phyloP scores from a whole-genome alignment of 2,888 invertebrate species.

The Caenorhabditis japonica region DNA sequence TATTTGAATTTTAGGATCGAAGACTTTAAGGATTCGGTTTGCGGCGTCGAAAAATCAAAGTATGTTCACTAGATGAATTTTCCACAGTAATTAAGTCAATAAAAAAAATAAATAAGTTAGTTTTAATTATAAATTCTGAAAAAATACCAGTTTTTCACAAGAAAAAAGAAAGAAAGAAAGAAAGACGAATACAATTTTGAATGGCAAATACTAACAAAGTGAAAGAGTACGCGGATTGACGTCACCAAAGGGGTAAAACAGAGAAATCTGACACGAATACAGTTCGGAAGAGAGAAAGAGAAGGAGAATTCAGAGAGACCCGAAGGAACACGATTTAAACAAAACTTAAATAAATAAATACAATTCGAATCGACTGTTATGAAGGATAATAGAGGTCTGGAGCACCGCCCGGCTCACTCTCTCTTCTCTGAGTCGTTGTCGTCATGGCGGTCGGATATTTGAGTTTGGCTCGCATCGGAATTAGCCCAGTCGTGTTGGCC shows the following conservation, averaged over 20 bases:
- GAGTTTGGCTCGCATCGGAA: conserved; percentile 62
- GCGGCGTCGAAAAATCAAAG: conserved; percentile 38
- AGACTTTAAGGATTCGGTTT: conserved; percentile 28
- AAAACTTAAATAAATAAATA: background rate
- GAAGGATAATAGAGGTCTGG: conserved; percentile 48
- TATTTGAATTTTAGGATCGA: conserved; percentile 41
- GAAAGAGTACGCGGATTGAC: conserved; percentile 23
- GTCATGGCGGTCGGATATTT: conserved; percentile 51
- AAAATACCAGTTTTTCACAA: conserved; percentile 32
- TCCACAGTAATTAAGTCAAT: background rate
- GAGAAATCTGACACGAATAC: conserved; percentile 19
- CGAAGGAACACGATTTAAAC: conserved; percentile 9
- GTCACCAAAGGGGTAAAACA: conserved; percentile 25
- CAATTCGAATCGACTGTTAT: background rate
- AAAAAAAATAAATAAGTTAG: too few species aligned
- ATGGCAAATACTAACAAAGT: conserved; percentile 34
- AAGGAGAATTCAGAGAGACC: conserved; percentile 12
- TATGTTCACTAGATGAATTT: conserved; percentile 1
- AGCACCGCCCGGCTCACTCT: conserved; percentile 16
- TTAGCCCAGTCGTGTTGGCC: conserved; percentile 45
- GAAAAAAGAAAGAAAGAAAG: conserved; percentile 6
- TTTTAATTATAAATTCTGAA: background rate
- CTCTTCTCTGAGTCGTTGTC: conserved; percentile 26
- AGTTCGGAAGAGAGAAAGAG: conserved; percentile 15
- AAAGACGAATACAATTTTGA: conserved; percentile 8